phyloP scores from a whole-genome alignment of 2,888 invertebrate genomes.

The Mythimna ferrago region DNA sequence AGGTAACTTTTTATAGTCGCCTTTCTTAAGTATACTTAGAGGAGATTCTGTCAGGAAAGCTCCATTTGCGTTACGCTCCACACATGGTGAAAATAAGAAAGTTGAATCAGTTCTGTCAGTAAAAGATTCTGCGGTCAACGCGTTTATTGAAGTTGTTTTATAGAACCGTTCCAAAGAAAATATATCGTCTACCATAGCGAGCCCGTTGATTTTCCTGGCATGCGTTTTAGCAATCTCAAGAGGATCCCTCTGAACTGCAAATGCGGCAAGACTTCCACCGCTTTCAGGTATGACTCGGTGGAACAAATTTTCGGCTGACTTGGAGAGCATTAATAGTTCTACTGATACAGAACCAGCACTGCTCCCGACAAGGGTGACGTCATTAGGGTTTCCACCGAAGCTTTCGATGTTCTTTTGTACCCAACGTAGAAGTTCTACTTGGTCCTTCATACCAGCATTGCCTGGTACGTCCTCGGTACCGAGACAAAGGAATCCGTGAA shows the following conservation, averaged over 20 bases:
- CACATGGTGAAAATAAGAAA: constrained; percentile 63
- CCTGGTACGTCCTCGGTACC: constrained; percentile 71
- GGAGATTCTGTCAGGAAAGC: constrained; percentile 73
- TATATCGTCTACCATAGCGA: constrained; percentile 69
- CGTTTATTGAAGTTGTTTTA: constrained; percentile 56
- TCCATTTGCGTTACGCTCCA: constrained; percentile 56
- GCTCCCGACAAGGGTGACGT: constrained; percentile 73
- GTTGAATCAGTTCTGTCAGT: constrained; percentile 55
- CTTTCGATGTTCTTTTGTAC: constrained; percentile 74
- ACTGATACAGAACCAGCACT: constrained; percentile 74
- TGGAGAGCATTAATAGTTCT: constrained; percentile 73
- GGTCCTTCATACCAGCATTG: constrained; percentile 76
- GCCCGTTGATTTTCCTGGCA: constrained; percentile 62
- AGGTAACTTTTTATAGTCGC: constrained; percentile 66
- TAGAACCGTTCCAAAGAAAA: constrained; percentile 74
- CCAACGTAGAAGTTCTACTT: constrained; percentile 74
- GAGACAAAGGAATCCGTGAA: constrained; percentile 70
- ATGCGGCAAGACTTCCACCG: constrained; percentile 67
- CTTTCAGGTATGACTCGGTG: constrained; percentile 76
- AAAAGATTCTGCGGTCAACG: constrained; percentile 61
- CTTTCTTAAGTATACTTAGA: constrained; percentile 67
- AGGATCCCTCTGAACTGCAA: constrained; percentile 71
- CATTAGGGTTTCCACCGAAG: constrained; percentile 76
- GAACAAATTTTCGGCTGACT: constrained; percentile 70
- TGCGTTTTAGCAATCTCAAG: constrained; percentile 68